Percentiles rank a stretch among this genome's conserved stretches.
These are phyloP conservation scores for Gerris lacustris DNA, from an alignment of 2,888 invertebrate genomes.

Conservation along the genomic window DNA sequence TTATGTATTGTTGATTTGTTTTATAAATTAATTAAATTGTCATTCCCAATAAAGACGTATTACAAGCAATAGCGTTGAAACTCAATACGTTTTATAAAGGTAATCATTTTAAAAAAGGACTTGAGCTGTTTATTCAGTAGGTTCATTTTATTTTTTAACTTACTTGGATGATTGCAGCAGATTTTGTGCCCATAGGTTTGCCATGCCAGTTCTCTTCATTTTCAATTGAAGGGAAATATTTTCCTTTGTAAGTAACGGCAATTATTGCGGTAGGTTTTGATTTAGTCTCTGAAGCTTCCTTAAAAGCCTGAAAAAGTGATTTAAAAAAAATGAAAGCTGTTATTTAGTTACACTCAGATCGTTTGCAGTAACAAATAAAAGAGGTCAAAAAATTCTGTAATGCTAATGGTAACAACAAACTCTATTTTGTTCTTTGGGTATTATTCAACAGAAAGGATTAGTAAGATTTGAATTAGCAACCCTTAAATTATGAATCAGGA, in stretches of 20 bases:
- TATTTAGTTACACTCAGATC: not conserved
- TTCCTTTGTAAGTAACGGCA: slow-evolving; percentile 93
- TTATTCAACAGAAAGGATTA: too few relatives aligned
- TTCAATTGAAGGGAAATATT: slow-evolving; percentile 77
- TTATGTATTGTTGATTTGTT: too few relatives aligned
- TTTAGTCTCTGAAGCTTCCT: slow-evolving; percentile 58
- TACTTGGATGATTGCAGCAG: slow-evolving; percentile 53
- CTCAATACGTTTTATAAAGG: too few relatives aligned
- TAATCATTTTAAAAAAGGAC: too few relatives aligned
- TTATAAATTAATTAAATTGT: too few relatives aligned
- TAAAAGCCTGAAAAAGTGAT: slow-evolving; percentile 49
- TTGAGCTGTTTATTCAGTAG: too few relatives aligned
- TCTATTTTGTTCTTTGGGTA: too few relatives aligned
- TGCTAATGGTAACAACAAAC: not conserved
- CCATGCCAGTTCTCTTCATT: slow-evolving; percentile 96
- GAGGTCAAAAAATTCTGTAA: slow-evolving; percentile 11
- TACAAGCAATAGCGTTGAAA: too few relatives aligned
- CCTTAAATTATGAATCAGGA: too few relatives aligned
- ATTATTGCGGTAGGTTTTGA: slow-evolving; percentile 85
- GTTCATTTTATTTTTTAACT: not conserved
- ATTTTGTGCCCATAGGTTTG: slow-evolving; percentile 78
- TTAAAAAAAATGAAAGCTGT: not conserved
- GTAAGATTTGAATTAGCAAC: too few relatives aligned
- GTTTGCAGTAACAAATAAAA: not conserved
- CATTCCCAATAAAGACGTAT: too few relatives aligned